Conservation (phyloP, 2,113 vertebrate species). For the Clarias magur region DNA sequence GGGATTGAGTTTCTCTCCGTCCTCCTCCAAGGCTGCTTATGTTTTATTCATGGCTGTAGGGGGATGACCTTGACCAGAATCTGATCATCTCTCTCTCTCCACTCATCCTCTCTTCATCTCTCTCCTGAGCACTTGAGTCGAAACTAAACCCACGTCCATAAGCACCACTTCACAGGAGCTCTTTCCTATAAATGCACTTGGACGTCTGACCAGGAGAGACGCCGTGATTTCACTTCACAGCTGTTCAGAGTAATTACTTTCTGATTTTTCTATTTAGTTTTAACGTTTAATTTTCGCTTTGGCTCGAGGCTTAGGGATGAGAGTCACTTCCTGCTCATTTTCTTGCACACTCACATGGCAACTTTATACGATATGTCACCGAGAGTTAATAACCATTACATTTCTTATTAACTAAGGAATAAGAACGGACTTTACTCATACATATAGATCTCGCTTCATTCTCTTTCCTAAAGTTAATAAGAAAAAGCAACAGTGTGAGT, state of each 20-base stretch:
- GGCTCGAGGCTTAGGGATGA: neutral
- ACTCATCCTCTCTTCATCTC: neutral
- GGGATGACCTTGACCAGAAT: constrained; percentile 54
- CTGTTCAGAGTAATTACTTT: neutral
- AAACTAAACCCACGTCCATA: neutral
- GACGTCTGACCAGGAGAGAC: neutral
- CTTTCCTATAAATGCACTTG: neutral
- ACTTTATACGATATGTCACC: neutral
- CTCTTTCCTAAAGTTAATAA: too few species aligned
- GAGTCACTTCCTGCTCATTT: neutral
- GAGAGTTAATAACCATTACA: neutral
- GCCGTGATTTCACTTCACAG: neutral
- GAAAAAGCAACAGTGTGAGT: neutral
- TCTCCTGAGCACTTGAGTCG: neutral
- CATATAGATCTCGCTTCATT: neutral
- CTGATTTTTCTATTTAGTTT: neutral
- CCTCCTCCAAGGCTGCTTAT: constrained; percentile 52
- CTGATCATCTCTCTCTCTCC: neutral
- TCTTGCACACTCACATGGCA: neutral
- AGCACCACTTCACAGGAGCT: neutral
- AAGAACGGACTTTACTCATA: neutral
- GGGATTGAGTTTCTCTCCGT: constrained; percentile 54
- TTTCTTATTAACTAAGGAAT: neutral
- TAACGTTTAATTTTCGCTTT: neutral
- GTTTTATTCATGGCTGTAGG: constrained; percentile 59